A percentile compares a stretch with the other conserved stretches of the same genome.
These are phyloP conservation scores for Dryomyza anilis DNA, from an alignment of 2,888 invertebrate species.

Conservation along the genomic window DNA sequence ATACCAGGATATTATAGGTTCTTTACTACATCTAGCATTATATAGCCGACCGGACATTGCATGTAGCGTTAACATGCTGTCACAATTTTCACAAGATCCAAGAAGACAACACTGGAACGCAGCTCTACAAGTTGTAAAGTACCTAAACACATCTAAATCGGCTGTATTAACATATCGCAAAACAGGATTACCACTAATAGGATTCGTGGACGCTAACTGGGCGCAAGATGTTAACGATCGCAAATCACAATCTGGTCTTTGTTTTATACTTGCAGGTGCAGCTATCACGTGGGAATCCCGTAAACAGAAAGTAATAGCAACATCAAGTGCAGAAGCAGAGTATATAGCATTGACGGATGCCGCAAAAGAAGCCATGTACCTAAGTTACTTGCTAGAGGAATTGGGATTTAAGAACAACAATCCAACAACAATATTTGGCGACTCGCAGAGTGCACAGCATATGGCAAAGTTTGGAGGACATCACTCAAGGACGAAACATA, in stretches of 20 bases:
- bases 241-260: slow-evolving; percentile 26
- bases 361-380: slow-evolving; percentile 28
- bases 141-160: not conserved
- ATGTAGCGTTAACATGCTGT: not conserved
- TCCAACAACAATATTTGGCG: slow-evolving; percentile 8
- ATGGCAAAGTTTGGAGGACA: slow-evolving; percentile 23
- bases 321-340: slow-evolving; percentile 29
- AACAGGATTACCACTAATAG: slow-evolving; percentile 1
- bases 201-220: slow-evolving; percentile 26
- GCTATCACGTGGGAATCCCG: slow-evolving; percentile 13
- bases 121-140: not conserved
- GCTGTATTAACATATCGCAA: not conserved
- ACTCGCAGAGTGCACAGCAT: slow-evolving; percentile 23
- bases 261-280: slow-evolving; percentile 26
- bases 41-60: not conserved
- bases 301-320: slow-evolving; percentile 17
- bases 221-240: slow-evolving; percentile 32
- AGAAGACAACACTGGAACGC: not conserved
- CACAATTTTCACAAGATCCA: not conserved
- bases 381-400: slow-evolving; percentile 23
- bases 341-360: slow-evolving; percentile 25
- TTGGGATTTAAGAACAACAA: not conserved
- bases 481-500: slow-evolving; percentile 24
- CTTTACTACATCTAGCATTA: not conserved
- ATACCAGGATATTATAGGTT: not conserved